A percentile compares a stretch with the other conserved stretches of the same genome.
These are phyloP conservation scores for Anas capensis DNA, from an alignment of 2,797 vertebrate genomes.

Conservation along the genomic window DNA sequence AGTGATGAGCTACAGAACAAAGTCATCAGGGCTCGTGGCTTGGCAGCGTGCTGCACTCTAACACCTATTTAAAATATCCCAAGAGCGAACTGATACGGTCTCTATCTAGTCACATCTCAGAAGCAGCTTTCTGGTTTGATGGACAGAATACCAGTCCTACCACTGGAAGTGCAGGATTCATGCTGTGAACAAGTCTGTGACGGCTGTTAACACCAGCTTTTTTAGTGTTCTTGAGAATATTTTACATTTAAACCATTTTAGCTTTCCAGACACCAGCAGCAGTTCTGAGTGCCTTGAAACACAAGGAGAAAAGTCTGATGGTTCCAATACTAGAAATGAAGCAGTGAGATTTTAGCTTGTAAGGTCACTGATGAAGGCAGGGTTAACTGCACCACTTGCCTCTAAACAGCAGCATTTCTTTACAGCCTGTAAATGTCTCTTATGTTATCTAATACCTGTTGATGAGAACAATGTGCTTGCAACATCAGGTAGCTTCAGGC, in stretches of 20 bases:
- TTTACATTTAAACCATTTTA: not conserved
- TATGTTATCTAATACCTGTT: not conserved
- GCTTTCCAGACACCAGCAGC: not conserved
- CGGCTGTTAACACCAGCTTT: not conserved
- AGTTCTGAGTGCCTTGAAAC: not conserved
- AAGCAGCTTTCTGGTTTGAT: not conserved
- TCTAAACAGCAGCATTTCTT: not conserved
- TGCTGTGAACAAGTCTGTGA: not conserved
- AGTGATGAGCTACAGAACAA: not conserved
- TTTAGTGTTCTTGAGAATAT: not conserved
- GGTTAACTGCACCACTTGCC: not conserved
- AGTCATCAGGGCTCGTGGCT: not conserved
- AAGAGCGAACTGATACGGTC: not conserved
- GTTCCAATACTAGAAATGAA: not conserved
- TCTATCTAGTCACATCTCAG: not conserved
- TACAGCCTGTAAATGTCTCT: not conserved
- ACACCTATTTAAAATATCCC: not conserved
- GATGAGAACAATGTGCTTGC: not conserved
- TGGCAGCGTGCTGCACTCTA: not conserved
- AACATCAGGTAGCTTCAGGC: not conserved
- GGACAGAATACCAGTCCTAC: not conserved
- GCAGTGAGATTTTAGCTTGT: not conserved
- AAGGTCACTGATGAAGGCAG: accelerated
- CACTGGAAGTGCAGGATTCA: not conserved
- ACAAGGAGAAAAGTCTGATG: not conserved